These are phyloP conservation scores for Ips typographus DNA, from an alignment of 1,140 invertebrate species.

Conservation along the genomic window DNA sequence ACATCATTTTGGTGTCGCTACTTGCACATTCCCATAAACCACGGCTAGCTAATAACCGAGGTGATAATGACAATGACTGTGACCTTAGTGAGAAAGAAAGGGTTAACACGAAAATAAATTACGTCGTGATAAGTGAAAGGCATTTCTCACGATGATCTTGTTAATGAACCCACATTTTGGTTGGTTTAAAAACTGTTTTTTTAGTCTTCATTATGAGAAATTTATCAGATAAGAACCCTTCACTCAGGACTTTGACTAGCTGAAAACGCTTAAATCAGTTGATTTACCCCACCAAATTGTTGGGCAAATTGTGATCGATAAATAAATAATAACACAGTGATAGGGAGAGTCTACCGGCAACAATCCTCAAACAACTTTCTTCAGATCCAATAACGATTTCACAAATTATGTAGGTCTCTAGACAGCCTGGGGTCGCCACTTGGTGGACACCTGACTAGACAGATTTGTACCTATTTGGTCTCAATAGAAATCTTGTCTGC, in stretches of 20 bases:
- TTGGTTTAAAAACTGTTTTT: not conserved
- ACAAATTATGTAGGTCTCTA: conserved; percentile 15
- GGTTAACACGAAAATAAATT: not conserved
- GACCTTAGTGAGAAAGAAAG: not conserved
- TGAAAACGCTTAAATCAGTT: too few relatives aligned
- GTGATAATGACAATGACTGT: conserved; percentile 1
- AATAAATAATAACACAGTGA: not conserved
- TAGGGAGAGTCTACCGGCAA: not conserved
- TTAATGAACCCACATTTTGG: not conserved
- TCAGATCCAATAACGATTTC: conserved; percentile 14
- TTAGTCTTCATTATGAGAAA: too few relatives aligned
- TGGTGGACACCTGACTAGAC: conserved; percentile 13
- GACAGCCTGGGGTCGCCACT: conserved; percentile 11
- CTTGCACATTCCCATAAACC: not conserved
- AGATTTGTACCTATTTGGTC: conserved; percentile 18
- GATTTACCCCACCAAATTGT: too few relatives aligned
- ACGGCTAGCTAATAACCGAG: not conserved
- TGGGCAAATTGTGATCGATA: not conserved
- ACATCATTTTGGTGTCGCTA: too few relatives aligned
- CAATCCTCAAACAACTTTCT: conserved; percentile 7
- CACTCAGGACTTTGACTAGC: too few relatives aligned
- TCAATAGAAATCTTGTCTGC: conserved; percentile 12
- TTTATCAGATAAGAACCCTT: too few relatives aligned
- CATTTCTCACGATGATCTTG: not conserved
- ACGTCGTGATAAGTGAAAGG: not conserved